These are phyloP conservation scores for Paramormyrops hopkinsi DNA, from an alignment of 2,797 vertebrate species.

Conservation along the genomic window DNA sequence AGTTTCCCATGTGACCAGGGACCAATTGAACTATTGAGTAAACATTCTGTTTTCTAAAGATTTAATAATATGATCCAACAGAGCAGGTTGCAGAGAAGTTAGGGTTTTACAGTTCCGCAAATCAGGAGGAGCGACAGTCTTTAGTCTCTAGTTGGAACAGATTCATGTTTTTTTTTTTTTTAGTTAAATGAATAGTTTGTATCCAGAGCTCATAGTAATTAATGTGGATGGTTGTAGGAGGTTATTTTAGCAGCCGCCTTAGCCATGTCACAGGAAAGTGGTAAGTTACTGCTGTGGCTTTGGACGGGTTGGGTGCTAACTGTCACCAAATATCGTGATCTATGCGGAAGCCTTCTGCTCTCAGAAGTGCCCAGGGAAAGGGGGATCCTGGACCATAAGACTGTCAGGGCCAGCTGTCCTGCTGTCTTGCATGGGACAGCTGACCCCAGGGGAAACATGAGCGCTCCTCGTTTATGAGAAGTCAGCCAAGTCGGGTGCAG, in stretches of 20 bases:
- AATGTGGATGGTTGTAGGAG: background rate
- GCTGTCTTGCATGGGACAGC: background rate
- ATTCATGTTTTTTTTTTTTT: background rate
- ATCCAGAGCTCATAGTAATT: background rate
- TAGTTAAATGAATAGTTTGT: background rate
- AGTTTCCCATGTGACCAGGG: too few species aligned
- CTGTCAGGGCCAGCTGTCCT: background rate
- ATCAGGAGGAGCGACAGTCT: background rate
- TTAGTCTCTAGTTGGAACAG: background rate
- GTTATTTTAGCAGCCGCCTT: background rate
- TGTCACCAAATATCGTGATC: background rate
- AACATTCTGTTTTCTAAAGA: background rate
- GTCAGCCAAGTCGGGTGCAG: background rate
- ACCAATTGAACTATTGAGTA: background rate
- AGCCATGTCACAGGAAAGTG: background rate
- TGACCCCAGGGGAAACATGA: constrained; percentile 3
- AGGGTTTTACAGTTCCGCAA: background rate
- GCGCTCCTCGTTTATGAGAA: background rate
- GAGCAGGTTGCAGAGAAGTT: background rate
- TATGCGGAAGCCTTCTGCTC: background rate
- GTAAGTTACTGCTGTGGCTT: background rate
- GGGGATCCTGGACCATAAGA: background rate
- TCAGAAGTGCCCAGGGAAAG: background rate
- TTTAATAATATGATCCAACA: background rate
- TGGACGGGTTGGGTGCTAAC: background rate